Evolutionary conservation across 2,888 invertebrate genomes (phyloP), one percentile per base, ranked within the genome.

Genomic region (Orthosia gracilis): DNA sequence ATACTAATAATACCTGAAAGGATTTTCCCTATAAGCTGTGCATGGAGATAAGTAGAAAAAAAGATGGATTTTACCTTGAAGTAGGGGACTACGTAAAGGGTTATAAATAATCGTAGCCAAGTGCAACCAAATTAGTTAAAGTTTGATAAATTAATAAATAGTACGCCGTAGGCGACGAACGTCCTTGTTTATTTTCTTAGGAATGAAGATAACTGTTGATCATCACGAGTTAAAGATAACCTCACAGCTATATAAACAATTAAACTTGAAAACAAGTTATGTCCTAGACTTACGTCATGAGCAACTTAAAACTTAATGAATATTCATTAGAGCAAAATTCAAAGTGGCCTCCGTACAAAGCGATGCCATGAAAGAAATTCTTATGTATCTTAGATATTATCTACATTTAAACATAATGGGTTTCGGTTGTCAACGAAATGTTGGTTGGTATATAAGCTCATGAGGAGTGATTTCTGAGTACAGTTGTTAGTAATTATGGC

Each of bases 311-410:
- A 58, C 54, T 31, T 63, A 67, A 49, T 89, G 86, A 89, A 90
- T 89, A 89, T 89, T 88, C 89, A 89, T 84, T 66, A 82, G 15
- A 82, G 73, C 78, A 73, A 78, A 81, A 74, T 64, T 80, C 78
- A 61, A 70, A 82, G 61, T 73, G 80, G 76, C 80, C 85, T 85
- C 69, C 71, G 78, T 76, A 62, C 69, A 83, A 67, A 78, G 73
- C 76, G 80, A 84, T 76, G 85, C 84, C 83, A 77, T 85, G 85
- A 70, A 79, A 76, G 40, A 40, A 75, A 78, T 85, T 84, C 55
- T 64, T 82, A 78, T 78, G 66, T 79, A 77, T 75, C 72, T 76
- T 71, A 81, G 76, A 72, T 81, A 73, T 76, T 83, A 80, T 85
- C 4, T 50, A 31, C 54, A 50, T 72, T 49, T 54, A 76, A 70